Conservation (phyloP, 1,140 invertebrate genomes). For the Drosophila melanica region DNA sequence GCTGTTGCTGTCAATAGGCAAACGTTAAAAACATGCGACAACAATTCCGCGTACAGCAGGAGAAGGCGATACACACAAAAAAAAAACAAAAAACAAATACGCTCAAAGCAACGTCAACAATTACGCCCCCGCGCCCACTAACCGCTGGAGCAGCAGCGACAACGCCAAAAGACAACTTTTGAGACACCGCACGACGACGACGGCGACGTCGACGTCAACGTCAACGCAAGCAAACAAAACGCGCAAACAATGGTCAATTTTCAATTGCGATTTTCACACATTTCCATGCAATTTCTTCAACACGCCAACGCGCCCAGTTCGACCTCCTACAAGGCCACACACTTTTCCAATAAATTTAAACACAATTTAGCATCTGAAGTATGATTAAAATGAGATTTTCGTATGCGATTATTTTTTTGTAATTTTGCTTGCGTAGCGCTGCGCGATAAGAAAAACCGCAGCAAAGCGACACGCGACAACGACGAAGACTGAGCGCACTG, state of each 20-base stretch:
- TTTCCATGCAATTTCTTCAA: conserved; percentile 45
- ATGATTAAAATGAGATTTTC: conserved; percentile 29
- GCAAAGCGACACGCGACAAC: conserved; percentile 46
- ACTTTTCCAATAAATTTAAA: conserved; percentile 25
- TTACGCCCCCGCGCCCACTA: conserved; percentile 41
- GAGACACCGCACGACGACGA: conserved; percentile 39
- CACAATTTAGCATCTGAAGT: conserved; percentile 18
- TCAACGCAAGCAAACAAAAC: conserved; percentile 62
- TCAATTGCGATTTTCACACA: conserved; percentile 53
- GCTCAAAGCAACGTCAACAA: conserved; percentile 49
- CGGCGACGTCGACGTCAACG: conserved; percentile 19
- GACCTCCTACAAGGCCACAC: conserved; percentile 5
- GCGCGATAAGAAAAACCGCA: conserved; percentile 40
- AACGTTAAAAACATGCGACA: conserved; percentile 62
- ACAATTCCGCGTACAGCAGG: conserved; percentile 59
- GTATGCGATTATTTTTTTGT: conserved; percentile 9
- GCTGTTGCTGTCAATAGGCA: conserved; percentile 54
- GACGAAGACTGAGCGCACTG: conserved; percentile 30
- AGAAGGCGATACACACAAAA: conserved; percentile 34
- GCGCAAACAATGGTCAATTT: conserved; percentile 56
- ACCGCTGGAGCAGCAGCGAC: conserved; percentile 29
- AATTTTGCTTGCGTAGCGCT: conserved; percentile 32
- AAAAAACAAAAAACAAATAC: conserved; percentile 25
- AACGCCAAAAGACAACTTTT: conserved; percentile 47
- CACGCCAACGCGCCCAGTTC: conserved; percentile 21